Conservation (phyloP, 2,113 vertebrate species). For the Tetrao urogallus region DNA sequence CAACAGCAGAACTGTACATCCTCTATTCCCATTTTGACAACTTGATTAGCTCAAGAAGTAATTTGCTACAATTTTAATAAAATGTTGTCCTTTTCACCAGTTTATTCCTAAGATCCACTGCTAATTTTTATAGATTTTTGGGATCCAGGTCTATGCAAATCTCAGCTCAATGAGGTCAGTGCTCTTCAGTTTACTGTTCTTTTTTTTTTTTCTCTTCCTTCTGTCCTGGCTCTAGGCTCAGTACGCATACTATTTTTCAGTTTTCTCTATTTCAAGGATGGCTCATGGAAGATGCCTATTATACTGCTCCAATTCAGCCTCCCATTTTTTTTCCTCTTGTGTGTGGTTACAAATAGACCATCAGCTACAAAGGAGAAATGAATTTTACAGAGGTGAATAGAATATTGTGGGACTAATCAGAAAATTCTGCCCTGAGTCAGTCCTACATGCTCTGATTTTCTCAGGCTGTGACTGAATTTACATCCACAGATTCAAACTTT, state of each 20-base stretch:
- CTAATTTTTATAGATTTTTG: background rate
- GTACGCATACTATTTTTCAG: background rate
- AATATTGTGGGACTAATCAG: background rate
- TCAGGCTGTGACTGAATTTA: background rate
- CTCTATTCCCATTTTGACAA: background rate
- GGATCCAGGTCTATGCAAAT: background rate
- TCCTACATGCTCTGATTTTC: background rate
- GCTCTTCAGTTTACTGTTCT: background rate
- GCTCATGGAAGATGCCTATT: background rate
- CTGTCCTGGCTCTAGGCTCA: background rate
- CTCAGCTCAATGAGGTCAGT: background rate
- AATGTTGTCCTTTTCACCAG: background rate
- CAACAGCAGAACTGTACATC: background rate
- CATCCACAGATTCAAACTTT: background rate
- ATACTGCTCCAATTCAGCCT: background rate
- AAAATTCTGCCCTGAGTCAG: background rate
- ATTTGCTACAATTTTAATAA: rapidly evolving
- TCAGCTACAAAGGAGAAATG: background rate
- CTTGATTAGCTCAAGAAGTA: background rate
- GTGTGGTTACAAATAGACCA: background rate
- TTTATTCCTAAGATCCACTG: background rate
- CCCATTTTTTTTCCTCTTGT: background rate
- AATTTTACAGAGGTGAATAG: background rate
- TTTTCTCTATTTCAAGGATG: background rate
- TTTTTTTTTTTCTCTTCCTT: background rate